Base-by-base conservation (phyloP, 2,888 invertebrate genomes). In the Dicroscelio sp. region DNA sequence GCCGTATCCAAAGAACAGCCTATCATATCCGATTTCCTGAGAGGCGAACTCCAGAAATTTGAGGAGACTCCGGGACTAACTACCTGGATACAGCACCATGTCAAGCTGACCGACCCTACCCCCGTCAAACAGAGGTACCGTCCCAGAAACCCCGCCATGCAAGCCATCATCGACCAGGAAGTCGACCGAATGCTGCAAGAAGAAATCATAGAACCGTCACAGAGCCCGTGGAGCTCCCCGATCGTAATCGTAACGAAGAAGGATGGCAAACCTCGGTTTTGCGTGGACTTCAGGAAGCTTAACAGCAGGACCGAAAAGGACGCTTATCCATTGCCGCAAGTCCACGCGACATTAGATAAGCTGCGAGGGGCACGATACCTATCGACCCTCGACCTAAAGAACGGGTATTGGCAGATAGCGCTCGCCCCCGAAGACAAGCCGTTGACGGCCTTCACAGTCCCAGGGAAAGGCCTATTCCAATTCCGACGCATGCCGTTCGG, bases 391-490 rank as follows among this genome's bases (percentile, higher is more conserved):
- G 48, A 71, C n/a, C 30, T 71, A 2, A 71, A 71, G 31, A 27
- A 65, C 58, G 25, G 25, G n/a, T 58, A 58, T n/a, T 58, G 58
- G 20, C 30, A 63, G 31, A 71, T 71, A 12, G 43, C 71, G 2
- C 71, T 71, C 4, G 27, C 12, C 23, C 17, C 4, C n/a, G 38
- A 48, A 23, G 43, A 48, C 48, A 27, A 55, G n/a, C 55, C 75
- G 17, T 17, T 71, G 27, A 71, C 71, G 6, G 65, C 65, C 6
- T 65, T 65, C 30, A 65, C 31, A 5, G 30, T 65, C 23, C 65
- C 27, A 5, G 91, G 90, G 5, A 58, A 93, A 23, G 95, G 96
- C 0, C 80, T 94, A 25, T 95, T 87, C 67, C 94, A 96, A 12
- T 96, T 96, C 71, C 86, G 60, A 1, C 89, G 94, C 0, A 92